Percentiles rank a stretch among this genome's conserved stretches.
These are phyloP conservation scores for Galaxea fascicularis DNA, from an alignment of 92 coral and sea anemone genomes.

Conservation along the genomic window DNA sequence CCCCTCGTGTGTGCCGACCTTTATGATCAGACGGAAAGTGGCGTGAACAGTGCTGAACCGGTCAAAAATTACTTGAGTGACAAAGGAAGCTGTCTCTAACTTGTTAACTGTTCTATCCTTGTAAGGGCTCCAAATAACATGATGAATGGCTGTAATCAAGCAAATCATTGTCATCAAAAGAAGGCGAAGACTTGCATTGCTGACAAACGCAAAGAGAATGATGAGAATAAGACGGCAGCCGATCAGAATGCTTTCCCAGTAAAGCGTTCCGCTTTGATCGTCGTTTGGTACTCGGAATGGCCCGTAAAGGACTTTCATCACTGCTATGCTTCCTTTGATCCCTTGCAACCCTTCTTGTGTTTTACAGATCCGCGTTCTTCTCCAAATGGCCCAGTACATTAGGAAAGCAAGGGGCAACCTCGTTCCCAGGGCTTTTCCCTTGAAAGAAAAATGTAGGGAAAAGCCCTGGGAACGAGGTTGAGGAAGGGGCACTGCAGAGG, in stretches of 20 bases:
- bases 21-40: no score
- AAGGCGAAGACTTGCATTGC: slow-evolving; percentile 28
- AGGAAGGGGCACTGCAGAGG: slow-evolving; percentile 62
- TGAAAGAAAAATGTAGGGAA: no score
- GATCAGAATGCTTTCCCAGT: slow-evolving; percentile 60
- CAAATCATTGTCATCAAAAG: slow-evolving; percentile 29
- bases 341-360: slow-evolving; percentile 3
- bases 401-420: slow-evolving; percentile 60
- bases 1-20: no score
- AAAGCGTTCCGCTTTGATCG: slow-evolving; percentile 42
- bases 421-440: no score
- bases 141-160: slow-evolving; percentile 33
- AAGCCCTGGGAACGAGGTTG: no score
- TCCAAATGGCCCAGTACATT: slow-evolving; percentile 50
- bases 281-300: slow-evolving; percentile 50
- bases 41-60: slow-evolving; percentile 53
- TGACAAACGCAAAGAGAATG: slow-evolving; percentile 42
- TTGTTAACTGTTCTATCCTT: slow-evolving; percentile 24
- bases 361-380: slow-evolving; percentile 1
- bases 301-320: slow-evolving; percentile 54
- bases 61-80: slow-evolving; percentile 28
- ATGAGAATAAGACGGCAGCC: slow-evolving; percentile 50
- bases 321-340: slow-evolving; percentile 19
- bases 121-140: slow-evolving; percentile 36
- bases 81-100: slow-evolving; percentile 41